A percentile compares a stretch with the other conserved stretches of the same genome.
Evolutionary conservation across 2,888 invertebrate species (phyloP).

Genomic region (Drosophila prostipennis): DNA sequence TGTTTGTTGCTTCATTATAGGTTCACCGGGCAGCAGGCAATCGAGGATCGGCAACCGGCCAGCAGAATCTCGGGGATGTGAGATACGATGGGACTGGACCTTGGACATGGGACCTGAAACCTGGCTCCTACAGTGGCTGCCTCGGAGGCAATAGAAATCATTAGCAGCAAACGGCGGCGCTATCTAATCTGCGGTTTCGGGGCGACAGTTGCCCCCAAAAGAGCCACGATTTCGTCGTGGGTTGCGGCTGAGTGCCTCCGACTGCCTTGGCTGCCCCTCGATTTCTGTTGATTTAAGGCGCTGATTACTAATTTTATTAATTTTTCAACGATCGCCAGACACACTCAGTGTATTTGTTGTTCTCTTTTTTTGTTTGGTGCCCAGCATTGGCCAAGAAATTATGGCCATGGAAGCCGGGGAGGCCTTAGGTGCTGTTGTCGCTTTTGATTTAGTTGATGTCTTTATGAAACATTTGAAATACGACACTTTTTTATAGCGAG

Average conservation of each 20-base stretch:
- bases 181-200: conserved; percentile 76
- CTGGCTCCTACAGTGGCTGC: conserved; percentile 42
- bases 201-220: conserved; percentile 21
- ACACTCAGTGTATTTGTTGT: conserved; percentile 12
- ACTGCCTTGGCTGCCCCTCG: conserved; percentile 57
- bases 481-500: conserved; percentile 68
- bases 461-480: conserved; percentile 80
- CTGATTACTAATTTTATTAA: conserved; percentile 80
- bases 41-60: conserved; percentile 6
- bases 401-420: conserved; percentile 33
- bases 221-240: conserved; percentile 7
- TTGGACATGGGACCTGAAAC: background rate
- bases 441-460: conserved; percentile 81
- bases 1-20: conserved; percentile 69
- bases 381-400: conserved; percentile 27
- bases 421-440: conserved; percentile 72
- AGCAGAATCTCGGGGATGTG: conserved; percentile 11
- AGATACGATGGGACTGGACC: conserved; percentile 5
- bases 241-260: conserved; percentile 49
- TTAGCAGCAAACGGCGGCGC: conserved; percentile 68
- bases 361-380: conserved; percentile 5
- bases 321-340: conserved; percentile 71
- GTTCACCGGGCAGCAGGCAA: conserved; percentile 42
- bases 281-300: conserved; percentile 74
- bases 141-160: conserved; percentile 75